Percentiles rank a stretch among this genome's conserved stretches.
Conservation (phyloP, 2,113 vertebrate species). For the Perognathus longimembris region DNA sequence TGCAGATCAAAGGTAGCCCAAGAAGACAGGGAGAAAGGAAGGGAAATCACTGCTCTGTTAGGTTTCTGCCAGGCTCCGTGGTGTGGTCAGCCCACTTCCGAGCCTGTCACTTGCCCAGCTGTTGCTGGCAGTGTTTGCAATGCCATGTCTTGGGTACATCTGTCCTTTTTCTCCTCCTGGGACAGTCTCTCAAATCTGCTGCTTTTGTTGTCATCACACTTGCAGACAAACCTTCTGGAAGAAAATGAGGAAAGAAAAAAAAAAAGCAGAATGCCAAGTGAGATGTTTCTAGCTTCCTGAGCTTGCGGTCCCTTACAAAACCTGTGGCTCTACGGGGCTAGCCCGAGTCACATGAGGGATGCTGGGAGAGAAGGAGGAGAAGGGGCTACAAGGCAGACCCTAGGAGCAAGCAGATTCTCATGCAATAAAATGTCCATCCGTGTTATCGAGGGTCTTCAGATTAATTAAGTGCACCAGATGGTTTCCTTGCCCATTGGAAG, state of each 20-base stretch:
- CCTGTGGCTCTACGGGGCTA: background rate
- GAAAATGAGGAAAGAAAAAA: background rate
- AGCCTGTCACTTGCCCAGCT: slow-evolving; percentile 79
- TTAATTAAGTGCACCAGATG: slow-evolving; percentile 51
- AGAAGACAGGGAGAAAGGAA: slow-evolving; percentile 29
- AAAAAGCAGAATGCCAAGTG: slow-evolving; percentile 38
- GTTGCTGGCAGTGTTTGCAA: slow-evolving; percentile 66
- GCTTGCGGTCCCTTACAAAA: background rate
- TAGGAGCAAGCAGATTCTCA: background rate
- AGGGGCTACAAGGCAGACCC: too few relatives aligned
- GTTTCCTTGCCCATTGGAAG: slow-evolving; percentile 48
- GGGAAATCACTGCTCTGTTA: background rate
- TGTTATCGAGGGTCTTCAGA: slow-evolving; percentile 28
- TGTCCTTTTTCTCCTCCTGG: slow-evolving; percentile 79
- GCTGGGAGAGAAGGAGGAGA: background rate
- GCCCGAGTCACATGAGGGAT: fast-evolving
- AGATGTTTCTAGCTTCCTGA: background rate
- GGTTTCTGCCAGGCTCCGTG: background rate
- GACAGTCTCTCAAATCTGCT: slow-evolving; percentile 76
- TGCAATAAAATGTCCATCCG: background rate
- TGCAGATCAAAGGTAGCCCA: background rate
- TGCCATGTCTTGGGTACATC: slow-evolving; percentile 69
- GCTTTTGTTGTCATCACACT: slow-evolving; percentile 76
- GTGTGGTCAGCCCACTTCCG: slow-evolving; percentile 65
- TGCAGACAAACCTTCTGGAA: slow-evolving; percentile 78